Percentiles rank a stretch among this genome's conserved stretches.
Conservation (phyloP, 2,797 vertebrate genomes). For the Gambusia yucatana region DNA sequence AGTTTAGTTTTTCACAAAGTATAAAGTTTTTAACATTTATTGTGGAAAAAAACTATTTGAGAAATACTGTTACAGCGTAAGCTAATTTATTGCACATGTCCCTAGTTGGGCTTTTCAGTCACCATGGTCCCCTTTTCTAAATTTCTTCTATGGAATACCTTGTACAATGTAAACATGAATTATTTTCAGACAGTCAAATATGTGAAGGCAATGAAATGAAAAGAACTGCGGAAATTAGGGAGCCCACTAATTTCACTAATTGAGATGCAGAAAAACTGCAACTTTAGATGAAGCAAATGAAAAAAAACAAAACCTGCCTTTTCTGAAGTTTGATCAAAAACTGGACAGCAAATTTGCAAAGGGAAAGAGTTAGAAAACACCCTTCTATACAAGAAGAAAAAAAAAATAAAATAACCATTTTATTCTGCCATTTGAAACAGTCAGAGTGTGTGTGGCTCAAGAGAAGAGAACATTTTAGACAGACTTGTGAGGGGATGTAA, state of each 20-base stretch:
- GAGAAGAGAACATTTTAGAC: not conserved
- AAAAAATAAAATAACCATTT: not conserved
- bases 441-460: not conserved
- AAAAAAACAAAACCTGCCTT: not conserved
- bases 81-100: too few species aligned
- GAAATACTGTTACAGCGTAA: too few species aligned
- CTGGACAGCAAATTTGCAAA: not conserved
- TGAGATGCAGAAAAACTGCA: not conserved
- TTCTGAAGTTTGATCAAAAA: not conserved
- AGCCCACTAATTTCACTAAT: not conserved
- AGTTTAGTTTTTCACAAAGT: too few species aligned
- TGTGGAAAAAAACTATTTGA: too few species aligned
- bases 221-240: not conserved
- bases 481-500: not conserved
- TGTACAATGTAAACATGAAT: not conserved
- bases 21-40: too few species aligned
- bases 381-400: not conserved
- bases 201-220: not conserved
- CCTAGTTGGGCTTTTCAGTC: too few species aligned
- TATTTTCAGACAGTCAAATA: not conserved
- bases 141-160: not conserved
- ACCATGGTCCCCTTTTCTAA: too few species aligned
- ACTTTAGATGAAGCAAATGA: not conserved
- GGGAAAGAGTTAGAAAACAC: not conserved
- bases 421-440: not conserved